Conservation (phyloP, 2,113 vertebrate genomes). For the Hydrochoerus hydrochaeris region DNA sequence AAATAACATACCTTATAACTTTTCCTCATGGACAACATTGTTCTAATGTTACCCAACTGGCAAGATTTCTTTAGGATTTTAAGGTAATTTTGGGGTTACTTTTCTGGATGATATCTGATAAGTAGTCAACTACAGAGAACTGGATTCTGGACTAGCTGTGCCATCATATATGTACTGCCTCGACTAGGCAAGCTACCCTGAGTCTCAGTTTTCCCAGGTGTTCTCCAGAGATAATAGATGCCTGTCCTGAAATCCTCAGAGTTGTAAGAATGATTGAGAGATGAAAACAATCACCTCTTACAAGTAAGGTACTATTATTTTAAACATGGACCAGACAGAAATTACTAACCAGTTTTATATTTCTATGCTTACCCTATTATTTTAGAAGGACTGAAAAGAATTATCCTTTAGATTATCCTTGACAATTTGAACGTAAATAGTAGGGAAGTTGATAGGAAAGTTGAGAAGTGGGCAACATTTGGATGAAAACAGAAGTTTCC, state of each 20-base stretch:
- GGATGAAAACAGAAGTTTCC: slow-evolving; percentile 22
- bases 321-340: background rate
- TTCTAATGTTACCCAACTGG: background rate
- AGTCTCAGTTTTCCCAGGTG: background rate
- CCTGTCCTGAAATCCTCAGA: background rate
- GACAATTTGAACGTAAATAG: slow-evolving; percentile 38
- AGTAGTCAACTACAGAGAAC: background rate
- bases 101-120: background rate
- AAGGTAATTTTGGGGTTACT: background rate
- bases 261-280: background rate
- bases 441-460: slow-evolving; percentile 2
- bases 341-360: background rate
- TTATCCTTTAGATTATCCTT: background rate
- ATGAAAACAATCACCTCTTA: background rate
- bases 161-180: background rate
- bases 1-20: background rate
- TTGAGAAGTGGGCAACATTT: background rate
- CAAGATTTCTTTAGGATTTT: background rate
- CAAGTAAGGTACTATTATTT: background rate
- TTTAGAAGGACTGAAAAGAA: slow-evolving; percentile 17
- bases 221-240: background rate
- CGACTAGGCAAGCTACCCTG: background rate
- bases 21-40: background rate
- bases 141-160: background rate
- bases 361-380: slow-evolving; percentile 12